Conservation (phyloP, 2,888 invertebrate species). For the Lymantria monacha region DNA sequence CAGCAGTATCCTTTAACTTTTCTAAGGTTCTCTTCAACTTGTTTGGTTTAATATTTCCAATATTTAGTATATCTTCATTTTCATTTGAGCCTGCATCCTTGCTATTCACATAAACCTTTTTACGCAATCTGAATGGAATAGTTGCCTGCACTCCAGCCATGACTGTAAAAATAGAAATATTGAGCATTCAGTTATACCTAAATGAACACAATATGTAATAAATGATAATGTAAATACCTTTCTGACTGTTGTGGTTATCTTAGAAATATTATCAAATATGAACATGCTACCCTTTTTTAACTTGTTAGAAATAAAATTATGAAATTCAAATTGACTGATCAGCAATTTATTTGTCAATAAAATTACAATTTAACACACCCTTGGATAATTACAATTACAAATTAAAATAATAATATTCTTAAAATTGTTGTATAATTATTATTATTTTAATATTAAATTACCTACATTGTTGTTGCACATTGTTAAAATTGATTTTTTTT, state of each 20-base stretch:
- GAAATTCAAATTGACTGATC: neutral
- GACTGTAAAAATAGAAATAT: slow-evolving; percentile 38
- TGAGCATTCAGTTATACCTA: neutral
- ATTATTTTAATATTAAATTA: neutral
- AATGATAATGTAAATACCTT: neutral
- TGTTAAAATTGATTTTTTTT: neutral
- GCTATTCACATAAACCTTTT: slow-evolving; percentile 53
- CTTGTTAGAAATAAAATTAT: neutral
- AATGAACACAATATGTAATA: neutral
- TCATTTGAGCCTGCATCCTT: slow-evolving; percentile 49
- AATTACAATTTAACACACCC: slow-evolving; percentile 19
- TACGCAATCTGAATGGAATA: slow-evolving; percentile 75
- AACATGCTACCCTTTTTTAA: no score
- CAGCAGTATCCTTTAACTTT: slow-evolving; percentile 26
- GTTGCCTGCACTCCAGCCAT: slow-evolving; percentile 73
- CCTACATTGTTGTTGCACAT: neutral
- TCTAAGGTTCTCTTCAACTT: slow-evolving; percentile 39
- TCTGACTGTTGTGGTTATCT: neutral
- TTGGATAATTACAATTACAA: slow-evolving; percentile 13
- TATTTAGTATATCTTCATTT: slow-evolving; percentile 52
- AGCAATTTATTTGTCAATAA: slow-evolving; percentile 25
- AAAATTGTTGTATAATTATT: neutral
- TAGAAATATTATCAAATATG: neutral
- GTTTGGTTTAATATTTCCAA: slow-evolving; percentile 24
- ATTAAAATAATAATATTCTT: neutral